Conservation (phyloP, 2,113 vertebrate genomes). For the Platycercus adscitus region DNA sequence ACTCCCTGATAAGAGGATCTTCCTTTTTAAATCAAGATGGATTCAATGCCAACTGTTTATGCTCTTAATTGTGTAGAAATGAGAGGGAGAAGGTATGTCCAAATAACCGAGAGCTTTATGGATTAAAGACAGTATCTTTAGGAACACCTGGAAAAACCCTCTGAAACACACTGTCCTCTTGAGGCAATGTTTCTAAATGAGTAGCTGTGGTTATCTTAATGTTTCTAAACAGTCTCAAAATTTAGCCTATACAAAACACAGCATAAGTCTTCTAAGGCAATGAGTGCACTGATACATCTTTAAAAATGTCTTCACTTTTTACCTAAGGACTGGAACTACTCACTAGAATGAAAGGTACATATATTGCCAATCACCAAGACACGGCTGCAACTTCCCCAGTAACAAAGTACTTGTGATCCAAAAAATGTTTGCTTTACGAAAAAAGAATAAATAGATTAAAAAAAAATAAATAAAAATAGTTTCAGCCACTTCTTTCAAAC, state of each 20-base stretch:
- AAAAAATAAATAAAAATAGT: not conserved
- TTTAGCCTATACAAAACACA: not conserved
- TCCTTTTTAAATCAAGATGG: not conserved
- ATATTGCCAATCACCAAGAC: not conserved
- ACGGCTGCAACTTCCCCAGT: not conserved
- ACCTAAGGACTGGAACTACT: not conserved
- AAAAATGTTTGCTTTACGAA: not conserved
- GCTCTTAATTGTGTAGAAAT: not conserved
- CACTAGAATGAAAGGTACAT: not conserved
- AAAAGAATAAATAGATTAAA: not conserved
- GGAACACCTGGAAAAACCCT: not conserved
- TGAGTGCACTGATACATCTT: not conserved
- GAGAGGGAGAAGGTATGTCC: not conserved
- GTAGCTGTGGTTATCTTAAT: not conserved
- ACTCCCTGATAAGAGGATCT: not conserved
- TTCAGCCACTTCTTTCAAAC: not conserved
- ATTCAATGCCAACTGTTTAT: not conserved
- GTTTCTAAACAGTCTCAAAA: not conserved
- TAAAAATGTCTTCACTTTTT: not conserved
- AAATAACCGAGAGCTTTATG: not conserved
- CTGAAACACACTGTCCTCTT: not conserved
- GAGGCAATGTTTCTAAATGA: not conserved
- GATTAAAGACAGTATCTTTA: not conserved
- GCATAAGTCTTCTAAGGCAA: not conserved
- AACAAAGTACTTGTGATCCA: not conserved